A percentile compares a stretch with the other conserved stretches of the same genome.
Conservation (phyloP, 2,888 invertebrate genomes). For the Drosophila kokeensis region DNA sequence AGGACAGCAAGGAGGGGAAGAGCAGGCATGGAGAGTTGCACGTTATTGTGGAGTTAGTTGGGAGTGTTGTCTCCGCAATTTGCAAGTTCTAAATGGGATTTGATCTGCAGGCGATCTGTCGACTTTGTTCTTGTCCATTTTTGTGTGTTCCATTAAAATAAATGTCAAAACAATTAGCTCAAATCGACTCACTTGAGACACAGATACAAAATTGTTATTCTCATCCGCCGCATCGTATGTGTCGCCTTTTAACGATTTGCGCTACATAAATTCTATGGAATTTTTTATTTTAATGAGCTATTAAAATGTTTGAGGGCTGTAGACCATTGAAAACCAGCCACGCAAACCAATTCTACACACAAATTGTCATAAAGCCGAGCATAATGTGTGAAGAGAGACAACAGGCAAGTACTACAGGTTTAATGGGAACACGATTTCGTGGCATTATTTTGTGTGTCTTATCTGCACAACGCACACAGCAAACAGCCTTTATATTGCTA, state of each 20-base stretch:
- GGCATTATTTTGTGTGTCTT: slow-evolving; percentile 15
- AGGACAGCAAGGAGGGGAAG: neutral
- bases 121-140: slow-evolving; percentile 12
- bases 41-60: slow-evolving; percentile 41
- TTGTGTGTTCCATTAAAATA: slow-evolving; percentile 6
- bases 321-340: slow-evolving; percentile 21
- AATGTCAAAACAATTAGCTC: slow-evolving; percentile 67
- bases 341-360: slow-evolving; percentile 20
- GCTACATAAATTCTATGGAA: slow-evolving; percentile 63
- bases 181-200: slow-evolving; percentile 58
- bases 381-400: slow-evolving; percentile 36
- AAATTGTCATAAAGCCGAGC: slow-evolving; percentile 39
- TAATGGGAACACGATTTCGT: slow-evolving; percentile 29
- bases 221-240: slow-evolving; percentile 50
- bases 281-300: slow-evolving; percentile 63
- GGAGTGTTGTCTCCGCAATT: slow-evolving; percentile 43
- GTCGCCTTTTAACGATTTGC: slow-evolving; percentile 58
- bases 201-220: slow-evolving; percentile 30
- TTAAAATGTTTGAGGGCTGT: slow-evolving; percentile 53
- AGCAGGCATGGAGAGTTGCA: slow-evolving; percentile 7
- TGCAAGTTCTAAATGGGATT: slow-evolving; percentile 50
- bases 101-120: slow-evolving; percentile 32
- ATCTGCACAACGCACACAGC: slow-evolving; percentile 7
- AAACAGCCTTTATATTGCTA: slow-evolving; percentile 3
- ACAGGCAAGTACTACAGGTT: slow-evolving; percentile 25